These are phyloP conservation scores for Neomonachus schauinslandi DNA, from an alignment of 2,113 vertebrate species.

Conservation along the genomic window DNA sequence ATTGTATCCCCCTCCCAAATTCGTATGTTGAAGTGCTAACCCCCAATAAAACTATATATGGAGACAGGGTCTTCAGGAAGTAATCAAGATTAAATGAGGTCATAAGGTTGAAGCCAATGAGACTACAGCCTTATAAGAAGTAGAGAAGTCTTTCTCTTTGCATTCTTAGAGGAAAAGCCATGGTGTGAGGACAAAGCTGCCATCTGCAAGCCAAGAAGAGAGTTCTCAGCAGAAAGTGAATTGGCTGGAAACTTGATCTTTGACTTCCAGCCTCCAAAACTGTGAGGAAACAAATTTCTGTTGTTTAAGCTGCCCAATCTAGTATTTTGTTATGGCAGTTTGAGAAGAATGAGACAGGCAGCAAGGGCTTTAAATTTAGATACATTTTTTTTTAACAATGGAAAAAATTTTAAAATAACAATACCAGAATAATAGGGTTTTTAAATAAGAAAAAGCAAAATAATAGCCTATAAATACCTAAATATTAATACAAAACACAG, in stretches of 20 bases:
- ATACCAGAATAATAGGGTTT: not conserved
- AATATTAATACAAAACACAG: not conserved
- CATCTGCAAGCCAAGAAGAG: not conserved
- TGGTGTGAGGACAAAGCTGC: not conserved
- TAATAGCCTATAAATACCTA: not conserved
- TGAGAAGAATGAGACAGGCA: not conserved
- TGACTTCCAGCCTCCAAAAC: not conserved
- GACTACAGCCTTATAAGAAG: not conserved
- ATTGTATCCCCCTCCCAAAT: not conserved
- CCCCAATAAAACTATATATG: not conserved
- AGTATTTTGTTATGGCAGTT: not conserved
- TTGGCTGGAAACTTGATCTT: not conserved
- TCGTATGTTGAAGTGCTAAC: not conserved
- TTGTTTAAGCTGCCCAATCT: not conserved
- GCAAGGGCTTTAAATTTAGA: not conserved
- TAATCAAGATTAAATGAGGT: not conserved
- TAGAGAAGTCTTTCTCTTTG: not conserved
- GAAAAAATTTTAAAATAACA: not conserved
- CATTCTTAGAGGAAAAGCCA: not conserved
- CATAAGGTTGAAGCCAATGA: not conserved
- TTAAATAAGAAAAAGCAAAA: not conserved
- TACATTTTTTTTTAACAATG: not conserved
- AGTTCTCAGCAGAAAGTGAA: not conserved
- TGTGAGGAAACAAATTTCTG: not conserved
- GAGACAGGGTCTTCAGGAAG: not conserved